phyloP scores from a whole-genome alignment of 2,888 invertebrate species.

The Leucophora obtusa region DNA sequence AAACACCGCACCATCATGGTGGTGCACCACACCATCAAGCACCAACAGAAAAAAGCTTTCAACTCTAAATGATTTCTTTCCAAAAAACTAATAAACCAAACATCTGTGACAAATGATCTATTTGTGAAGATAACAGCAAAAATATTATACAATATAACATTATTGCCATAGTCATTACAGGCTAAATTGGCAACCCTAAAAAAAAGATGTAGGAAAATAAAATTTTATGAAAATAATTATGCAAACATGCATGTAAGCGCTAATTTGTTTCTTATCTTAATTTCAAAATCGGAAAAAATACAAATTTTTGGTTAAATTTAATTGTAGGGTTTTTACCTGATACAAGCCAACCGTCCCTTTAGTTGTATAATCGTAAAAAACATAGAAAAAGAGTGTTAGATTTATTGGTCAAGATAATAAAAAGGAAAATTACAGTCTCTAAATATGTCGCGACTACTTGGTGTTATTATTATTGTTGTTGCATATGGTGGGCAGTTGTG shows the following conservation, averaged over 20 bases:
- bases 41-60: constrained; percentile 46
- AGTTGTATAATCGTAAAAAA: neutral
- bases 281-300: constrained; percentile 69
- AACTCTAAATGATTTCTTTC: constrained; percentile 55
- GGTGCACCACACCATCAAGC: constrained; percentile 38
- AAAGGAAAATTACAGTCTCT: constrained; percentile 54
- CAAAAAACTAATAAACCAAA: constrained; percentile 66
- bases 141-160: neutral
- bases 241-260: constrained; percentile 67
- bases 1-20: constrained; percentile 18
- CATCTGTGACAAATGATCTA: constrained; percentile 76
- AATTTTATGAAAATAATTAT: constrained; percentile 60
- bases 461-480: neutral
- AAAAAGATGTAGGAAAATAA: constrained; percentile 31
- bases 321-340: constrained; percentile 45
- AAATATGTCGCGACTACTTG: constrained; percentile 61
- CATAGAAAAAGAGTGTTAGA: constrained; percentile 51
- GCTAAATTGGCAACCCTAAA: constrained; percentile 7
- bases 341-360: constrained; percentile 15
- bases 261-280: constrained; percentile 76
- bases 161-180: constrained; percentile 27
- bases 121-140: constrained; percentile 69
- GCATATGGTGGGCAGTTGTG: constrained; percentile 25
- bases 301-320: constrained; percentile 57
- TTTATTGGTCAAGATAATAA: constrained; percentile 59